Evolutionary conservation across 2,113 vertebrate genomes (phyloP).

Genomic region (Oreotrochilus melanogaster): DNA sequence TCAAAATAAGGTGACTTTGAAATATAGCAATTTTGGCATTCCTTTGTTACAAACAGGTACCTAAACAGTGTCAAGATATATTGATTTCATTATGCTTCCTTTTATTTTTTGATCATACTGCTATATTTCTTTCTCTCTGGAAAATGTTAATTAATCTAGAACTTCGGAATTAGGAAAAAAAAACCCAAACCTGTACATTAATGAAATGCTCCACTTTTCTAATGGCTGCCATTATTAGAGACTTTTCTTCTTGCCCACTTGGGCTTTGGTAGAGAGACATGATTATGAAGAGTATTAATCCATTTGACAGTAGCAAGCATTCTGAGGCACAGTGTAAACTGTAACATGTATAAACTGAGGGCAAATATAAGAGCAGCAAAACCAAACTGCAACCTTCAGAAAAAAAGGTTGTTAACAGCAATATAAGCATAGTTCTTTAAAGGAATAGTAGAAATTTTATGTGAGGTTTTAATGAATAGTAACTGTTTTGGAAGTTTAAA

Average conservation of each 20-base stretch:
- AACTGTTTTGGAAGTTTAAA: background rate
- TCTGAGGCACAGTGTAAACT: background rate
- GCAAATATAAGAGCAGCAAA: background rate
- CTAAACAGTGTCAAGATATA: background rate
- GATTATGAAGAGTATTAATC: background rate
- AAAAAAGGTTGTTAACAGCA: background rate
- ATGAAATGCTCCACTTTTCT: background rate
- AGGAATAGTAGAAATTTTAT: background rate
- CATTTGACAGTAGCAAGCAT: background rate
- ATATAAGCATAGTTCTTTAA: background rate
- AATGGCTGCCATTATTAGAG: background rate
- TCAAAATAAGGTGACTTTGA: background rate
- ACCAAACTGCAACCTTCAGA: background rate
- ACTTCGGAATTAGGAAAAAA: background rate
- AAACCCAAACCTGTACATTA: rapidly evolving
- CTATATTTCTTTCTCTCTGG: background rate
- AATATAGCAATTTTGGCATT: background rate
- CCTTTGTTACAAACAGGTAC: background rate
- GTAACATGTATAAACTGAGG: background rate
- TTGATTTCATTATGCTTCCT: background rate
- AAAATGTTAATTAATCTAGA: background rate
- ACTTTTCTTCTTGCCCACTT: background rate
- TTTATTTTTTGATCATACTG: background rate
- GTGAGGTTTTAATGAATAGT: background rate
- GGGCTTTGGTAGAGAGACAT: background rate